A percentile compares a stretch with the other conserved stretches of the same genome.
Conservation (phyloP, 2,113 vertebrate species). For the Cryptoleucopteryx plumbea region DNA sequence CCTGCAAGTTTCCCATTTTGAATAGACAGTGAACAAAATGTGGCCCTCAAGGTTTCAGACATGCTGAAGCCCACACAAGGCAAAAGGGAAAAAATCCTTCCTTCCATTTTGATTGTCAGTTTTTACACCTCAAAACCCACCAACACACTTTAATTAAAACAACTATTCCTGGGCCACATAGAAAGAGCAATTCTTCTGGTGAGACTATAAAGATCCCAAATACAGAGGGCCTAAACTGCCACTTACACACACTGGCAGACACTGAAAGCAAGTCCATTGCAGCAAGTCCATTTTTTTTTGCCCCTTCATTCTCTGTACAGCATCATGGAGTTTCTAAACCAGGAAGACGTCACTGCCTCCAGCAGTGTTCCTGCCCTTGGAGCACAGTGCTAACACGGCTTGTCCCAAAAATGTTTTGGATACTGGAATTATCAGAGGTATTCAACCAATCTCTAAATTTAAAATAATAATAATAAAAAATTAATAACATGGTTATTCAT, state of each 20-base stretch:
- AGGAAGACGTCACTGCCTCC: background rate
- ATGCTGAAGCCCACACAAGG: background rate
- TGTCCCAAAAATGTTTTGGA: background rate
- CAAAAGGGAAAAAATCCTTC: background rate
- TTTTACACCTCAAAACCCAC: background rate
- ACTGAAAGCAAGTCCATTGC: background rate
- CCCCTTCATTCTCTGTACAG: background rate
- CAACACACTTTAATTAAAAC: background rate
- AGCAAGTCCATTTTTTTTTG: background rate
- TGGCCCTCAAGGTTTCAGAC: background rate
- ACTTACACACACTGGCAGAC: background rate
- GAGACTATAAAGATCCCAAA: background rate
- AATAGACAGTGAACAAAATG: background rate
- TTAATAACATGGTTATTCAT: background rate
- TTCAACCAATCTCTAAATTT: background rate
- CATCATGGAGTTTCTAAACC: background rate
- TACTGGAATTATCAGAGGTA: background rate
- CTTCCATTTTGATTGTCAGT: background rate
- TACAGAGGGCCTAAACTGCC: background rate
- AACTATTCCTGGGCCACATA: background rate
- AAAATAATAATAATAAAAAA: background rate
- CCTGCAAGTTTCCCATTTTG: background rate
- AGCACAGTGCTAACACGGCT: background rate
- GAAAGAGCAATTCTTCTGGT: background rate
- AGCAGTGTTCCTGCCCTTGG: background rate